phyloP scores from a whole-genome alignment of 2,797 vertebrate species.

The Ctenopoma multispine region DNA sequence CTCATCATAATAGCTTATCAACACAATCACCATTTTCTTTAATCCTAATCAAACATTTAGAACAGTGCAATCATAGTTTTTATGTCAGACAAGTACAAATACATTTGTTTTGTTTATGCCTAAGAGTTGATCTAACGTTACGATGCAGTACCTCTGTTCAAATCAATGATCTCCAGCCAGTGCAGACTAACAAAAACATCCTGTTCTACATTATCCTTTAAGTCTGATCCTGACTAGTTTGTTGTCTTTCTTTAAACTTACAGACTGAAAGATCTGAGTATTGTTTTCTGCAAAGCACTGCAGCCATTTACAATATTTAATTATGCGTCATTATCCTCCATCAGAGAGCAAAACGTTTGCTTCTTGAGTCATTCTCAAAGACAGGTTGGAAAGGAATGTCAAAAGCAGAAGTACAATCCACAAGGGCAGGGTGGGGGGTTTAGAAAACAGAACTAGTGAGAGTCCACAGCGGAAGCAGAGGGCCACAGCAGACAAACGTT shows the following conservation, averaged over 20 bases:
- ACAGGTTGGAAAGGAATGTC: slow-evolving; percentile 28
- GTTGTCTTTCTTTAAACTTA: slow-evolving; percentile 31
- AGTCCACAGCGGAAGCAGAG: slow-evolving; percentile 21
- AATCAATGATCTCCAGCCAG: slow-evolving; percentile 14
- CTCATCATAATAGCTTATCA: neutral
- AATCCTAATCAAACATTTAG: neutral
- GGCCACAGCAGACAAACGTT: slow-evolving; percentile 25
- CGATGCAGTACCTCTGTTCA: neutral
- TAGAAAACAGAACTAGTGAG: slow-evolving; percentile 33
- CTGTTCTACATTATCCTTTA: slow-evolving; percentile 41
- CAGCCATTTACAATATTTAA: slow-evolving; percentile 48
- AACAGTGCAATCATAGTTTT: neutral
- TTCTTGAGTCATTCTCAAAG: slow-evolving; percentile 33
- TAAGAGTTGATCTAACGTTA: neutral
- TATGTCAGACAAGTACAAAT: neutral
- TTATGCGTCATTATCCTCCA: slow-evolving; percentile 32
- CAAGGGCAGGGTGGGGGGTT: neutral
- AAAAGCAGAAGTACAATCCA: slow-evolving; percentile 41
- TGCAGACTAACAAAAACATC: slow-evolving; percentile 30
- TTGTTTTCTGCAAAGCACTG: slow-evolving; percentile 8
- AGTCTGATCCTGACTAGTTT: slow-evolving; percentile 26
- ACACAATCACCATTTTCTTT: neutral
- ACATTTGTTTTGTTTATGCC: too few species aligned
- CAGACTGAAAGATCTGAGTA: slow-evolving; percentile 16
- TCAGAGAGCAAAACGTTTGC: slow-evolving; percentile 26